Conservation (phyloP, 1,140 invertebrate genomes). For the Drosophila lowei region DNA sequence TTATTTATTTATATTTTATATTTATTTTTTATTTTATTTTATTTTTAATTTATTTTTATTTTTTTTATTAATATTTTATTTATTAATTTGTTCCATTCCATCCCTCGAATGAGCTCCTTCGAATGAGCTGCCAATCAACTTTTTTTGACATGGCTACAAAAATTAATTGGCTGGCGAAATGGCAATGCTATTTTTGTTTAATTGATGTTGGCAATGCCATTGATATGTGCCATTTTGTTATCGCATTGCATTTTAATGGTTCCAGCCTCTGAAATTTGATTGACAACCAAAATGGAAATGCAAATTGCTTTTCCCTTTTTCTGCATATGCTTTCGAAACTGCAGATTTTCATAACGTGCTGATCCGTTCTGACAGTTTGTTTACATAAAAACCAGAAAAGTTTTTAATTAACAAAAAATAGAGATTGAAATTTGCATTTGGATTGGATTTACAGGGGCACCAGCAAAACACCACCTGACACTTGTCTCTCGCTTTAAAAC, state of each 20-base stretch:
- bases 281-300: conserved; percentile 41
- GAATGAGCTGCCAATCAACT: conserved; percentile 34
- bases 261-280: conserved; percentile 31
- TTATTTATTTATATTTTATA: too few species aligned
- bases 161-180: conserved; percentile 49
- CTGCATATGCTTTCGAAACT: conserved; percentile 27
- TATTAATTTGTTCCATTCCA: too few species aligned
- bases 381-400: conserved; percentile 48
- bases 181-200: conserved; percentile 35
- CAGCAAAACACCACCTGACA: conserved; percentile 46
- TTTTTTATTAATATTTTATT: too few species aligned
- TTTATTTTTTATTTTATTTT: too few species aligned
- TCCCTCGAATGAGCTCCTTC: neutral
- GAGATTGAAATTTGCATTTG: conserved; percentile 55
- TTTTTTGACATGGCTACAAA: conserved; percentile 40
- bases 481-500: conserved; percentile 29
- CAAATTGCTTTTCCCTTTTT: conserved; percentile 13
- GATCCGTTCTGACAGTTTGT: conserved; percentile 35
- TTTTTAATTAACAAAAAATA: conserved; percentile 69
- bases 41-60: too few species aligned
- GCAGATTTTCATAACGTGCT: conserved; percentile 28
- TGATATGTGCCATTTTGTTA: conserved; percentile 62
- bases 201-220: conserved; percentile 65
- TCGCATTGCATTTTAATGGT: conserved; percentile 47
- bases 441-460: conserved; percentile 8